Base-by-base conservation (phyloP, 2,888 invertebrate genomes). In the Andrena haemorrhoa region DNA sequence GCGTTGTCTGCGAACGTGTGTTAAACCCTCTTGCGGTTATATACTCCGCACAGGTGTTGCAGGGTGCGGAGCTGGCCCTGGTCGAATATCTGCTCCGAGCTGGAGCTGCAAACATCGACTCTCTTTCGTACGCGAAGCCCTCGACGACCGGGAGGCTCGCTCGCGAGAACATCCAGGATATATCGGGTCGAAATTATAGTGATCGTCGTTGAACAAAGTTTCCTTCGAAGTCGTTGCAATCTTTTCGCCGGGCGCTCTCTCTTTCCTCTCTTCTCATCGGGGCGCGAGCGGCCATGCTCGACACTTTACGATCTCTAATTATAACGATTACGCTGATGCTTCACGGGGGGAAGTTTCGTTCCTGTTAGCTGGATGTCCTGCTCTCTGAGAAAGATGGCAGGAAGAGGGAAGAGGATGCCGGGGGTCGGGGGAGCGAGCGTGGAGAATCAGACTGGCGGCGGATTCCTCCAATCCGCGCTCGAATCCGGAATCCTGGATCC, bases 1-100 rank as follows among this genome's bases (percentile, higher is more conserved):
- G 90, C 89, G 91, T 90, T 91, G 92, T 92, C 92, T 92, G 92
- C 89, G 90, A 90, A 89, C 85, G 86, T 89, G 90, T 90, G 91
- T 92, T 92, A 92, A 91, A 78, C 89, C 85, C 29, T 89, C 88
- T 89, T 91, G 91, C 91, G 93, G 92, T 92, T 92, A 92, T 75
- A 63, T 47, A 23, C 69, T 83, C 79, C 60, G 83, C 80, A 88
- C 89, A 89, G 88, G 89, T 88, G 88, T 88, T 81, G 77, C 69
- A 56, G 47, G 47, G 63, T 33, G 56, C 33, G 16, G 33, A 16
- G 51, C 23, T 8, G 70, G 61, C 12, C 63, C 16, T 58, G 12
- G 5, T 65, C 75, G 47, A 41, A 31, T 29, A 35, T 66, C 33
- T n/a, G 29, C 49, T 58, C 10, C 16, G 65, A 29, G 64, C 49